Evolutionary conservation across 2,888 invertebrate species (phyloP).

Genomic region (Lacanobia oleracea): DNA sequence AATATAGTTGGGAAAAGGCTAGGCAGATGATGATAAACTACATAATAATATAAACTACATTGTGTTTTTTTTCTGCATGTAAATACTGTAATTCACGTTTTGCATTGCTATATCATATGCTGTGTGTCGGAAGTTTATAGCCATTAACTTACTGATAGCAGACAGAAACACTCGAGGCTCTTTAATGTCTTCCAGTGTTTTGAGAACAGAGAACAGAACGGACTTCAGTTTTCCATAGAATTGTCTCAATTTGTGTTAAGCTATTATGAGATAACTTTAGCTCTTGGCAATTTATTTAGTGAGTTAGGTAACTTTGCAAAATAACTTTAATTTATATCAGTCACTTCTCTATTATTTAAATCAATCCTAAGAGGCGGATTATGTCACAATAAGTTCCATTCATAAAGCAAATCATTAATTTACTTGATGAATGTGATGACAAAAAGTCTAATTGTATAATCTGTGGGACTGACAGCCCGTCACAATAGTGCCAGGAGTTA

Average conservation of each 20-base stretch:
- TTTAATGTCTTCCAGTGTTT: background rate
- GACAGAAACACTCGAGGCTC: background rate
- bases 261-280: background rate
- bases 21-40: too few relatives aligned
- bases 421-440: slow-evolving; percentile 51
- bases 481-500: slow-evolving; percentile 50
- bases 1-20: too few relatives aligned
- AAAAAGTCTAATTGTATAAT: slow-evolving; percentile 60
- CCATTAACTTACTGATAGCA: background rate
- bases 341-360: background rate
- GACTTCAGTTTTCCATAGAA: background rate
- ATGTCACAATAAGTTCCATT: slow-evolving; percentile 28
- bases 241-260: slow-evolving; percentile 6
- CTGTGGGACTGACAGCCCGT: slow-evolving; percentile 44
- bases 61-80: background rate
- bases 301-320: background rate
- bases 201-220: background rate
- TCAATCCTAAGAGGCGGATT: slow-evolving; percentile 18
- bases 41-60: background rate
- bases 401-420: slow-evolving; percentile 54
- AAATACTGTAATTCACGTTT: background rate
- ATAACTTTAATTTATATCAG: slow-evolving; percentile 11
- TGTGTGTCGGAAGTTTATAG: background rate
- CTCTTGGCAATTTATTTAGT: slow-evolving; percentile 7
- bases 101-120: slow-evolving; percentile 3